A percentile compares a stretch with the other conserved stretches of the same genome.
Evolutionary conservation across 2,113 vertebrate genomes (phyloP).

Genomic region (Pitta sordida): DNA sequence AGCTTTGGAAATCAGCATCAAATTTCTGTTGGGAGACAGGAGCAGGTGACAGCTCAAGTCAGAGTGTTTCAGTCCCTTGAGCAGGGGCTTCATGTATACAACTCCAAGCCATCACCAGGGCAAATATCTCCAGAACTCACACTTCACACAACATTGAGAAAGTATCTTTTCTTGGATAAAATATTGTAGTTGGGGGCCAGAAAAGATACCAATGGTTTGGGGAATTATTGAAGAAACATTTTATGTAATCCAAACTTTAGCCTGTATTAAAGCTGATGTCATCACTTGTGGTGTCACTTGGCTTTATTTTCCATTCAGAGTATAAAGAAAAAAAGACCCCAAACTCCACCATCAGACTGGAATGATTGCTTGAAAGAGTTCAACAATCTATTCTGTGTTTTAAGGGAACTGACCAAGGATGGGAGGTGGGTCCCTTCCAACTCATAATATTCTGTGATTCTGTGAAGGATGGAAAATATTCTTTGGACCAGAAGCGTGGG

Average conservation of each 20-base stretch:
- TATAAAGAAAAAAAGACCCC: not conserved
- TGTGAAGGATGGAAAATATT: not conserved
- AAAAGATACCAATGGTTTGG: not conserved
- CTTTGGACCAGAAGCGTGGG: not conserved
- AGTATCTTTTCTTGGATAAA: not conserved
- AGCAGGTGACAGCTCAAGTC: not conserved
- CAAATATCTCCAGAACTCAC: not conserved
- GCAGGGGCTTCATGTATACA: rapidly evolving
- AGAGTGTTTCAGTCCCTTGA: not conserved
- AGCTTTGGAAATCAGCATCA: not conserved
- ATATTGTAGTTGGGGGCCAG: not conserved
- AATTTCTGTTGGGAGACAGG: not conserved
- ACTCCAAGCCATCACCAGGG: not conserved
- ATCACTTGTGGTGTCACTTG: not conserved
- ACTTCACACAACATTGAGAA: no score
- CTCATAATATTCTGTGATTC: no score
- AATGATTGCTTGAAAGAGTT: not conserved
- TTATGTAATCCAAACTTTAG: not conserved
- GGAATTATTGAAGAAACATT: not conserved
- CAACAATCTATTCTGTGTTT: not conserved
- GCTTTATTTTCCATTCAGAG: not conserved
- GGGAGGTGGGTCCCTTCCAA: no score
- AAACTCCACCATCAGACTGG: not conserved
- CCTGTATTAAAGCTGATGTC: not conserved
- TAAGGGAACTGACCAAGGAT: not conserved